phyloP scores from a whole-genome alignment of 2,888 invertebrate species.

The Ophion obscuratus region DNA sequence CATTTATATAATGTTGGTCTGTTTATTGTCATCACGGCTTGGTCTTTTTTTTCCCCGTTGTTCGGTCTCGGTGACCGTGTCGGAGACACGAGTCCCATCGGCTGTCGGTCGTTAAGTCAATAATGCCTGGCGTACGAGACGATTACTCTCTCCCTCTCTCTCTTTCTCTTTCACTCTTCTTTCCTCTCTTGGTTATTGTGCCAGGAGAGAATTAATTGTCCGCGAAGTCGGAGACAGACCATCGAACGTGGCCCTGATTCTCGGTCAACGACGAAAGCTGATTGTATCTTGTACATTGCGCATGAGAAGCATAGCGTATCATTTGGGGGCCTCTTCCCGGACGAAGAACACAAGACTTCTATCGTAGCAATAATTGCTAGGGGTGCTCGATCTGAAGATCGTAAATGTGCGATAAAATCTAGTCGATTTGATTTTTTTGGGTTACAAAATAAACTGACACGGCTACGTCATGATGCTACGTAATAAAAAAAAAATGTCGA shows the following conservation, averaged over 20 bases:
- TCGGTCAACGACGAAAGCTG: conserved; percentile 52
- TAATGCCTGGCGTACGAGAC: conserved; percentile 9
- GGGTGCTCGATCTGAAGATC: conserved; percentile 23
- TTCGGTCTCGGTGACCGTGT: conserved; percentile 50
- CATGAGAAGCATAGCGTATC: conserved; percentile 23
- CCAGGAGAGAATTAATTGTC: conserved; percentile 58
- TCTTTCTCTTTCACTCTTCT: neutral
- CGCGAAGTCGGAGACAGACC: conserved; percentile 54
- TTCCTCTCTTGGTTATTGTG: conserved; percentile 29
- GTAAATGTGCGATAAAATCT: conserved; percentile 44
- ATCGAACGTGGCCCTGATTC: conserved; percentile 35
- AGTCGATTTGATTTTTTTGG: conserved; percentile 13
- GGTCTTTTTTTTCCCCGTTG: conserved; percentile 21
- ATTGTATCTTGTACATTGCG: conserved; percentile 53
- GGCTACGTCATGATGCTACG: neutral
- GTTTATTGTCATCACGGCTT: conserved; percentile 12
- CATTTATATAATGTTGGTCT: conserved; percentile 23
- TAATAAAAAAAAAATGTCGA: neutral
- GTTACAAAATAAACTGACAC: neutral
- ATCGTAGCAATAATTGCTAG: conserved; percentile 28
- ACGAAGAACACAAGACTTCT: conserved; percentile 31
- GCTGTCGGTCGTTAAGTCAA: conserved; percentile 61
- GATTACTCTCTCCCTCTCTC: conserved; percentile 5
- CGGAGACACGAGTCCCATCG: conserved; percentile 51
- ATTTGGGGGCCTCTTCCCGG: conserved; percentile 23